These are phyloP conservation scores for Bombus affinis DNA, from an alignment of 1,140 invertebrate species.

Conservation along the genomic window DNA sequence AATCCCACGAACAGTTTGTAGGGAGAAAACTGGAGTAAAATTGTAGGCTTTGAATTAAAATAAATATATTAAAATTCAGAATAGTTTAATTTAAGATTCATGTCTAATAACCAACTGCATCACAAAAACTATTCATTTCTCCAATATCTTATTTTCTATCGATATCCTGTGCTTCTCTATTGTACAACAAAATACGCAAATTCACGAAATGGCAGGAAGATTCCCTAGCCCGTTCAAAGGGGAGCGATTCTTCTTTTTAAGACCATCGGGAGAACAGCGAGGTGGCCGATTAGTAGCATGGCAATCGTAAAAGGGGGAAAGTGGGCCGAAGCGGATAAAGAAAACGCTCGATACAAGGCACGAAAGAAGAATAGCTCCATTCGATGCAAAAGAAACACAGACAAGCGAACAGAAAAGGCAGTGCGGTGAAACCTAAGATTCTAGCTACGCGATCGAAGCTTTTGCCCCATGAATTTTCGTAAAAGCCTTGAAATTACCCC, in stretches of 20 bases:
- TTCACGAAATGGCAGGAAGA: not conserved
- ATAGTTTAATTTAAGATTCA: not conserved
- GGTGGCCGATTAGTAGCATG: conserved; percentile 7
- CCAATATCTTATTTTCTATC: not conserved
- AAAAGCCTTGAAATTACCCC: conserved; percentile 18
- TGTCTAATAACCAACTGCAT: no score
- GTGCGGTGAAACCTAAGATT: conserved; percentile 10
- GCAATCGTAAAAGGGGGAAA: not conserved
- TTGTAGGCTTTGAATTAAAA: no score
- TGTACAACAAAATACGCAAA: not conserved
- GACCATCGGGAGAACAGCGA: not conserved
- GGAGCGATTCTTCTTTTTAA: not conserved
- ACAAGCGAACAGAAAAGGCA: not conserved
- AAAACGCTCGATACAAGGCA: not conserved
- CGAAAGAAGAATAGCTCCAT: not conserved
- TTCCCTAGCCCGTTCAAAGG: not conserved
- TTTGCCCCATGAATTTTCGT: conserved; percentile 40
- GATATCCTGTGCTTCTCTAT: not conserved
- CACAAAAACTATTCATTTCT: not conserved
- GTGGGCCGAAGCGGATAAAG: not conserved
- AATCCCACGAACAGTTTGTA: not conserved
- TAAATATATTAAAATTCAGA: no score
- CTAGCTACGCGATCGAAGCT: not conserved
- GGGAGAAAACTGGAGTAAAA: not conserved
- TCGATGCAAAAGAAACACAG: conserved; percentile 31